These are phyloP conservation scores for Lepisosteus osseus DNA, from an alignment of 2,113 vertebrate species.

Conservation along the genomic window DNA sequence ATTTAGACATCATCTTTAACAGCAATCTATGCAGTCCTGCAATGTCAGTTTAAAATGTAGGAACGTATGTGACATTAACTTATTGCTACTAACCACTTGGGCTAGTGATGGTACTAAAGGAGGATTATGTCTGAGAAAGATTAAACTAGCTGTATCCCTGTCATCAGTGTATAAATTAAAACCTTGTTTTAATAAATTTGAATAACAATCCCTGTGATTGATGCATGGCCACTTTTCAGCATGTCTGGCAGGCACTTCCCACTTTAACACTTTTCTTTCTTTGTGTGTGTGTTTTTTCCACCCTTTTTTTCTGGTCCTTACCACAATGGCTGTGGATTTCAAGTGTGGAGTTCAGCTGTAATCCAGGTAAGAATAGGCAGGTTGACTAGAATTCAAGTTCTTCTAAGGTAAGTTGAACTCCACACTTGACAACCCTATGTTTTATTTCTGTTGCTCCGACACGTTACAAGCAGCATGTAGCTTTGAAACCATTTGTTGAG, in stretches of 20 bases:
- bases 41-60: too few relatives aligned
- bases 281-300: slow-evolving; percentile 10
- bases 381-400: not conserved
- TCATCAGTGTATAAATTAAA: not conserved
- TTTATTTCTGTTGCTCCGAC: not conserved
- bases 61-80: too few relatives aligned
- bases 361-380: slow-evolving; percentile 22
- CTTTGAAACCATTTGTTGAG: not conserved
- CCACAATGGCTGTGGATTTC: slow-evolving; percentile 18
- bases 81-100: too few relatives aligned
- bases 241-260: not conserved
- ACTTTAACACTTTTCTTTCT: slow-evolving; percentile 13
- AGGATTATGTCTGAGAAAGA: too few relatives aligned
- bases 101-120: too few relatives aligned
- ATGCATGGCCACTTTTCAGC: not conserved
- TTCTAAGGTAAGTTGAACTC: slow-evolving; percentile 19
- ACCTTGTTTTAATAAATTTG: not conserved
- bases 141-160: too few relatives aligned
- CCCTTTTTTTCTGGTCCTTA: slow-evolving; percentile 9
- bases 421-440: slow-evolving; percentile 10
- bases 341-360: slow-evolving; percentile 28
- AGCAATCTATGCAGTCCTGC: too few relatives aligned
- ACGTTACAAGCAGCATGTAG: not conserved
- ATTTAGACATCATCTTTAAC: too few relatives aligned
- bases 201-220: too few relatives aligned